Base-by-base conservation (phyloP, 2,888 invertebrate species). In the Caenorhabditis sp. region DNA sequence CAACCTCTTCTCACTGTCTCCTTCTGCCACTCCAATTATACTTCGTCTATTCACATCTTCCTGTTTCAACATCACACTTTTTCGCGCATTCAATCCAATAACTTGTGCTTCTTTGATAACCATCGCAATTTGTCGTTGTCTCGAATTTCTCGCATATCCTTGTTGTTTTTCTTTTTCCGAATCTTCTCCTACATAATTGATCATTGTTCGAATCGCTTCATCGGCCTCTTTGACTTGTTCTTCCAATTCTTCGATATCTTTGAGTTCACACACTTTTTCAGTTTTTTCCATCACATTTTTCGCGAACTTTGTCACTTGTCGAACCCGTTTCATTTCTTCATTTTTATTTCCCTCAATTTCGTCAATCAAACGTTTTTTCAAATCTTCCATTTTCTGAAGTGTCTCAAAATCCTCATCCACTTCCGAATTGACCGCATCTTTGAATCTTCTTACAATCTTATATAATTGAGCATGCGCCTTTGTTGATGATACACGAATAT, bases 401-500 rank as follows among this genome's bases (percentile, higher is more conserved):
- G 65, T 43, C 21, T 76, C 77, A 24, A 83, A 81, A 37, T 77
- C 76, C 23, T 64, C 64, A 53, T 76, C 59, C 14, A 72, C 58
- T 50, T 81, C 74, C 1, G 51, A 53, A 23, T 70, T 77, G 49
- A 76, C 62, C 1, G 71, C 71, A 31, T 73, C 78, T 90, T 93
- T 93, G 89, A 93, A 97, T 85, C 94, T 93, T 74, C 88, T 88
- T 54, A 89, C 86, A 68, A 89, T 86, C 69, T 89, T 88, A 82
- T 89, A 89, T 12, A 90, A 78, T 21, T 89, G 89, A 19, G 87
- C 81, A 75, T 90, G 90, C 3, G 89, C 89, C 76, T 89, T 89
- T 69, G 89, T 88, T 23, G 89, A 88, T 0, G 94, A 93, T 79
- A 93, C 93, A 82, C 93, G 94, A 64, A 97, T 92, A 37, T 95